These are phyloP conservation scores for Nebria ingens DNA, from an alignment of 1,140 invertebrate genomes.

Conservation along the genomic window DNA sequence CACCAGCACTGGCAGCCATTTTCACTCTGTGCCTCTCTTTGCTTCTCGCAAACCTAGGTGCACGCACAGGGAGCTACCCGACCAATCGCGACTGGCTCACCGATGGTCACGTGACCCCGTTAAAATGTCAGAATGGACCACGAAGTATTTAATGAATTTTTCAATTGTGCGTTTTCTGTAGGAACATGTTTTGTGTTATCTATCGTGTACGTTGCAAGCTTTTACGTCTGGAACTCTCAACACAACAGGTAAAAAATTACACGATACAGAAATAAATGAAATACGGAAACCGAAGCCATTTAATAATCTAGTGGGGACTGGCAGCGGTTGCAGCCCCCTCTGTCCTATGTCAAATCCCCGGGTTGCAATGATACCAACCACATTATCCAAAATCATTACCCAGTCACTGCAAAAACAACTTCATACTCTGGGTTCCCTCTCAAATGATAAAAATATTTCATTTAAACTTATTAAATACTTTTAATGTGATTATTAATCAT, in stretches of 20 bases:
- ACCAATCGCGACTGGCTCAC: constrained; percentile 20
- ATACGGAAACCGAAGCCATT: not conserved
- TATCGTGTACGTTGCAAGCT: constrained; percentile 65
- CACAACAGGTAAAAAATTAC: constrained; percentile 49
- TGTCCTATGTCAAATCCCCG: not conserved
- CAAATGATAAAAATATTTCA: too few relatives aligned
- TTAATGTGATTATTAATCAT: too few relatives aligned
- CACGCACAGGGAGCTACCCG: constrained; percentile 15
- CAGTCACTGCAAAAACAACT: too few relatives aligned
- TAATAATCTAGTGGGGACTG: constrained; percentile 2
- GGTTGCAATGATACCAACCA: not conserved
- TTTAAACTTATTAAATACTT: too few relatives aligned
- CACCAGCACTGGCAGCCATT: constrained; percentile 52
- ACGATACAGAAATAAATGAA: constrained; percentile 1
- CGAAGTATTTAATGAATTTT: constrained; percentile 26
- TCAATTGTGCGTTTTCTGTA: constrained; percentile 36
- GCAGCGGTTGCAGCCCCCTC: constrained; percentile 1
- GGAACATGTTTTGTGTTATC: constrained; percentile 60
- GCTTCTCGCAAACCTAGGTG: constrained; percentile 16
- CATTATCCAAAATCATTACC: not conserved
- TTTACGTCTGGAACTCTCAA: constrained; percentile 71
- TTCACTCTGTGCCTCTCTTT: constrained; percentile 40
- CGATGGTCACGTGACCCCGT: constrained; percentile 28
- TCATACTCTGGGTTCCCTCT: too few relatives aligned
- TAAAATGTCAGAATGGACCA: constrained; percentile 36